A percentile compares a stretch with the other conserved stretches of the same genome.
These are phyloP conservation scores for Timema podura DNA, from an alignment of 2,888 invertebrate genomes.

Conservation along the genomic window DNA sequence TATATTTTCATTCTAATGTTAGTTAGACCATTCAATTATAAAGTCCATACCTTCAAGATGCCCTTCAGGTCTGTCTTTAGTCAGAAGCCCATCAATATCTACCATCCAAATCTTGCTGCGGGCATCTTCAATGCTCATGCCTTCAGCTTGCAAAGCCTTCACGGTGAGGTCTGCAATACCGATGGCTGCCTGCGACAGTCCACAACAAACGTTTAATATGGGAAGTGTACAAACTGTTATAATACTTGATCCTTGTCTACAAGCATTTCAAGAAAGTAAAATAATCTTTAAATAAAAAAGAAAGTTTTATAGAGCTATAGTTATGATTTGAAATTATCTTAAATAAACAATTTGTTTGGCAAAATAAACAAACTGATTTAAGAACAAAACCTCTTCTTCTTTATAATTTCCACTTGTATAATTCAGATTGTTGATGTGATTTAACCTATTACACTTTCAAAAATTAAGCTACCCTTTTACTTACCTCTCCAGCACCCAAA, in stretches of 20 bases:
- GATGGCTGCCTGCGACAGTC: constrained; percentile 67
- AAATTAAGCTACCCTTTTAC: constrained; percentile 17
- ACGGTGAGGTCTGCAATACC: constrained; percentile 89
- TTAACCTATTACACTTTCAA: background rate
- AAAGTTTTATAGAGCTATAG: too few species aligned
- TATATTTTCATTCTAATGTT: too few species aligned
- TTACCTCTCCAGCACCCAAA: constrained; percentile 77
- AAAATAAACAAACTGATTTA: too few species aligned
- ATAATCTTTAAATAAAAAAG: too few species aligned
- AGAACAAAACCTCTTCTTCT: too few species aligned
- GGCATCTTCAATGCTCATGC: constrained; percentile 63
- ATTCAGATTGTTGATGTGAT: too few species aligned
- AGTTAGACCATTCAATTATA: too few species aligned
- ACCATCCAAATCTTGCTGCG: constrained; percentile 90
- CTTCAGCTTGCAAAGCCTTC: constrained; percentile 79
- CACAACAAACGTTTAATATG: constrained; percentile 16
- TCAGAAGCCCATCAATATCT: constrained; percentile 87
- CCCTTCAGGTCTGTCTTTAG: constrained; percentile 61
- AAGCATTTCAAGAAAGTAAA: background rate
- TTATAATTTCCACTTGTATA: too few species aligned
- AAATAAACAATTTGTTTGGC: too few species aligned
- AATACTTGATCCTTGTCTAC: too few species aligned
- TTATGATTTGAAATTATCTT: background rate
- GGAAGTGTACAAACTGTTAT: constrained; percentile 13
- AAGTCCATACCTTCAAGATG: constrained; percentile 34